Evolutionary conservation across 2,888 invertebrate species (phyloP), one percentile per base, ranked within the genome.

Genomic region (Petrolisthes cinctipes): DNA sequence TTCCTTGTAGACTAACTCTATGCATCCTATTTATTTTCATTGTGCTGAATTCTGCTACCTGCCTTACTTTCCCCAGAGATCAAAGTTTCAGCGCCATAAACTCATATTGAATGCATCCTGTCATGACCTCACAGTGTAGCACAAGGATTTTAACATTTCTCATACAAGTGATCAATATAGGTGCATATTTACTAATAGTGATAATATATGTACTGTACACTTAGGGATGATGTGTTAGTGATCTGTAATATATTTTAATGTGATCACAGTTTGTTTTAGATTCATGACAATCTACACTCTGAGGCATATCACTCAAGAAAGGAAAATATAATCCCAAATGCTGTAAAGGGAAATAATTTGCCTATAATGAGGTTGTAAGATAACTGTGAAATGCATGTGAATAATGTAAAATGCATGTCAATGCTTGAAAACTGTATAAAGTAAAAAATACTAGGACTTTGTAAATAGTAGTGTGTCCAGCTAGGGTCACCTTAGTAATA

Each of bases 331-430:
- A 20, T 71, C 71, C 71, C 71, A 71, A 37, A 20, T 71, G 71
- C 14, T 71, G 71, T 71, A 71, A n/a, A 71, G 71, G 71, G 71
- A 71, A 71, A 71, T 71, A 71, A 88, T 75, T 83, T 81, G 82
- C 83, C 83, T 88, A 61, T 84, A 83, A 88, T 75, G 83, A 84
- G 83, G 71, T 61, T 88, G 87, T 88, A 88, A 88, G 87, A 88
- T 88, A 88, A 88, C 75, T 83, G 75, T 84, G 87, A 88, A 73
- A 75, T 66, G 81, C 83, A 83, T 88, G 87, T 88, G 87, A 88
- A 83, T 88, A 88, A 57, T 88, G 87, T 88, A 88, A 88, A 84
- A 88, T 88, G 87, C 87, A 88, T 88, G 87, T 88, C 87, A 84
- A 79, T 88, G 87, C 87, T 88, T 88, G 83, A 88, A 84, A 88